phyloP scores from a whole-genome alignment of 2,113 vertebrate species.

The Rhea pennata region DNA sequence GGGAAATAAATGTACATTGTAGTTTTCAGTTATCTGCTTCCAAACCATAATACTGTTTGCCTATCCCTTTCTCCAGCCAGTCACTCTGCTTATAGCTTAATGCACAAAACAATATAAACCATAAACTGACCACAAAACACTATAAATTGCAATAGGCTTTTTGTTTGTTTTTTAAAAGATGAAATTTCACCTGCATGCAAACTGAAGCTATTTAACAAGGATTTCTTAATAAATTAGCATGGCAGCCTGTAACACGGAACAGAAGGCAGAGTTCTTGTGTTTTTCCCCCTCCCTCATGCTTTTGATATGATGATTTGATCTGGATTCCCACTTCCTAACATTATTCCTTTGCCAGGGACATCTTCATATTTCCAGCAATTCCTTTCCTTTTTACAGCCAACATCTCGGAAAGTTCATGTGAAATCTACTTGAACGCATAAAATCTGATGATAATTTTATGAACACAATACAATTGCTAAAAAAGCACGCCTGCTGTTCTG shows the following conservation, averaged over 20 bases:
- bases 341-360: neutral
- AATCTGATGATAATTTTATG: neutral
- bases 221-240: slow-evolving; percentile 57
- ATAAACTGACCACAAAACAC: slow-evolving; percentile 58
- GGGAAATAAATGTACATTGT: slow-evolving; percentile 1
- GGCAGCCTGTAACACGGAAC: slow-evolving; percentile 56
- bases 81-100: slow-evolving; percentile 62
- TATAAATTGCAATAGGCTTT: slow-evolving; percentile 44
- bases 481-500: neutral
- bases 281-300: slow-evolving; percentile 14
- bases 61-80: slow-evolving; percentile 4
- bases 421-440: slow-evolving; percentile 12
- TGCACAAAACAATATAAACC: slow-evolving; percentile 50
- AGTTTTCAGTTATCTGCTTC: slow-evolving; percentile 24
- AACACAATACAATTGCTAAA: neutral
- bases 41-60: neutral
- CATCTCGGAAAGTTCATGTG: neutral
- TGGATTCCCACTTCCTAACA: slow-evolving; percentile 32
- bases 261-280: slow-evolving; percentile 12
- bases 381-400: neutral
- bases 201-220: slow-evolving; percentile 53
- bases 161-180: neutral
- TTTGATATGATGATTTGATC: slow-evolving; percentile 4
- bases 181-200: slow-evolving; percentile 52
- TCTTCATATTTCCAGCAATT: slow-evolving; percentile 15